These are phyloP conservation scores for Pyrochroa serraticornis DNA, from an alignment of 2,888 invertebrate genomes.

Conservation along the genomic window DNA sequence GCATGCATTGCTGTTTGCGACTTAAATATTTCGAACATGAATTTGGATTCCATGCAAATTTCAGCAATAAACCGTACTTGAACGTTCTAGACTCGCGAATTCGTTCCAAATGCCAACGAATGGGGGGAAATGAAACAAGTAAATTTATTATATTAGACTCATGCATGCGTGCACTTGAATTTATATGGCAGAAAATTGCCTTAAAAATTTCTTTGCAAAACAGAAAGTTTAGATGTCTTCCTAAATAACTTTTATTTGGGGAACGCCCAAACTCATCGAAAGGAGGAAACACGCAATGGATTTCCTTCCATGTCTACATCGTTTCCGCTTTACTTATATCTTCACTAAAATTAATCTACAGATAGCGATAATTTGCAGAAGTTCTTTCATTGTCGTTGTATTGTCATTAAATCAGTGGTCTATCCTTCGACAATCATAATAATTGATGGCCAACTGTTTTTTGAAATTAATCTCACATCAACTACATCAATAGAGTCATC, in stretches of 20 bases:
- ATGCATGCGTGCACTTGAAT: constrained; percentile 44
- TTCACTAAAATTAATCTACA: no score
- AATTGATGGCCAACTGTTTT: no score
- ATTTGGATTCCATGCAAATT: constrained; percentile 51
- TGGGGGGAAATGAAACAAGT: constrained; percentile 45
- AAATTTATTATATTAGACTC: constrained; percentile 47
- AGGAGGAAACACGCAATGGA: no score
- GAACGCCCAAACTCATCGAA: neutral
- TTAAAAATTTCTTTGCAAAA: constrained; percentile 29
- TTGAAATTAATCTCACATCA: no score
- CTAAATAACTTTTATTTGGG: constrained; percentile 17
- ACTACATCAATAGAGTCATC: no score
- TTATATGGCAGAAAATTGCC: constrained; percentile 40
- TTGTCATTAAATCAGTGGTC: no score
- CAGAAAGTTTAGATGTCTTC: constrained; percentile 16
- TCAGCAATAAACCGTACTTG: constrained; percentile 45
- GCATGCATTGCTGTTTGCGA: constrained; percentile 43
- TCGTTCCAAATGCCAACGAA: constrained; percentile 43
- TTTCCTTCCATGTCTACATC: no score
- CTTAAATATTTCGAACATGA: constrained; percentile 48
- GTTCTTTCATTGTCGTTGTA: no score
- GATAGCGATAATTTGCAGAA: no score
- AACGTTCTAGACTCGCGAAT: constrained; percentile 37
- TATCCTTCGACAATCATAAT: no score
- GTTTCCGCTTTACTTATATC: no score